phyloP scores from a whole-genome alignment of 1,140 invertebrate genomes.

The Dolichoris vasculosae region DNA sequence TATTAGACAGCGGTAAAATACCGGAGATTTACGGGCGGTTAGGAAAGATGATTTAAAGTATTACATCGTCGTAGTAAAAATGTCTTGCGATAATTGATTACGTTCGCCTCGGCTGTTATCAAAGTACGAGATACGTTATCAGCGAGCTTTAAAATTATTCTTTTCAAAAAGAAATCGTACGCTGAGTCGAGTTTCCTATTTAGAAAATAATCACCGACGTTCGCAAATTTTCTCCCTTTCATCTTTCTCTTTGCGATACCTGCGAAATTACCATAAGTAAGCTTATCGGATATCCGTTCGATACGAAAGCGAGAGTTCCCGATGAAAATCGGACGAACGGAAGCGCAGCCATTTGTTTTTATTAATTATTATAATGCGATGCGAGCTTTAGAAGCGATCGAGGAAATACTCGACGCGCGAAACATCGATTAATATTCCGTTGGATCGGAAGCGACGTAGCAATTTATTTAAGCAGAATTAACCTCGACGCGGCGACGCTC shows the following conservation, averaged over 20 bases:
- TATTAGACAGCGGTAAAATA: neutral
- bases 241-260: neutral
- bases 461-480: neutral
- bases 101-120: neutral
- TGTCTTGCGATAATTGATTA: neutral
- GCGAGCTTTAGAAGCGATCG: neutral
- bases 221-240: neutral
- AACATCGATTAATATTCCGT: neutral
- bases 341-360: neutral
- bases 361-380: neutral
- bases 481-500: neutral
- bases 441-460: too few relatives aligned
- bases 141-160: neutral
- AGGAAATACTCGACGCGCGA: neutral
- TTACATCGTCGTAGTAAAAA: neutral
- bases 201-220: neutral
- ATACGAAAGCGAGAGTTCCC: neutral
- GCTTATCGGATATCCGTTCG: neutral
- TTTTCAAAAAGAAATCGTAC: too few relatives aligned
- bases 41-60: slow-evolving; percentile 1
- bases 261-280: neutral
- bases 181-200: neutral
- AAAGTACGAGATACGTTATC: neutral
- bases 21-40: neutral
- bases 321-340: neutral